A percentile compares a stretch with the other conserved stretches of the same genome.
Conservation (phyloP, 1,140 invertebrate genomes). For the Eriosoma lanigerum region DNA sequence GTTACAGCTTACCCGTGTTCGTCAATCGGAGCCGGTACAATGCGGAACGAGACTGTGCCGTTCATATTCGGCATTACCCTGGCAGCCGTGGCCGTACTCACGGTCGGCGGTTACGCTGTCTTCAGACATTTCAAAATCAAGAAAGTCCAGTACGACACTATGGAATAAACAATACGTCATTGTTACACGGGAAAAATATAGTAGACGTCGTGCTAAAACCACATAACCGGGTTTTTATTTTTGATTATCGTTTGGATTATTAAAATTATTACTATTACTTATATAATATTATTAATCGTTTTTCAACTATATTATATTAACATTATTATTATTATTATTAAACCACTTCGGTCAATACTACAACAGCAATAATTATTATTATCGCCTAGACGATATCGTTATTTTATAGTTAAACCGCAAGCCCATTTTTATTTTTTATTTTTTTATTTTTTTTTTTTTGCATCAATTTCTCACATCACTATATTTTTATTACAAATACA, state of each 20-base stretch:
- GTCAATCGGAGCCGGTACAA: constrained; percentile 54
- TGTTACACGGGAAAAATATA: not conserved
- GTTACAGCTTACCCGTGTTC: constrained; percentile 56
- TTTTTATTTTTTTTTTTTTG: too few relatives aligned
- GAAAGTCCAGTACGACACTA: constrained; percentile 88
- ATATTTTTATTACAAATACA: too few relatives aligned
- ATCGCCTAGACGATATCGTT: not conserved
- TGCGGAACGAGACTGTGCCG: constrained; percentile 80
- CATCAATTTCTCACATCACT: too few relatives aligned
- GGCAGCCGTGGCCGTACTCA: constrained; percentile 75
- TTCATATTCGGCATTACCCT: constrained; percentile 84
- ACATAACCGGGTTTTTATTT: not conserved
- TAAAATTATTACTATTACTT: not conserved
- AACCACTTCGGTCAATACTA: not conserved
- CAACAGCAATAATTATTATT: not conserved
- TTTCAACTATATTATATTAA: not conserved
- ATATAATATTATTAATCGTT: not conserved
- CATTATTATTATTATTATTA: not conserved
- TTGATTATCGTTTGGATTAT: not conserved
- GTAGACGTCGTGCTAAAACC: too few relatives aligned
- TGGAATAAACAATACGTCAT: constrained; percentile 68
- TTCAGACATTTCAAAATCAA: constrained; percentile 85
- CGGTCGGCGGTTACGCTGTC: constrained; percentile 81
- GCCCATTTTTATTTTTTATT: too few relatives aligned
- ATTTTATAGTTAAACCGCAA: not conserved